phyloP scores from a whole-genome alignment of 1,140 invertebrate genomes.

The Aphelinus atriplicis region DNA sequence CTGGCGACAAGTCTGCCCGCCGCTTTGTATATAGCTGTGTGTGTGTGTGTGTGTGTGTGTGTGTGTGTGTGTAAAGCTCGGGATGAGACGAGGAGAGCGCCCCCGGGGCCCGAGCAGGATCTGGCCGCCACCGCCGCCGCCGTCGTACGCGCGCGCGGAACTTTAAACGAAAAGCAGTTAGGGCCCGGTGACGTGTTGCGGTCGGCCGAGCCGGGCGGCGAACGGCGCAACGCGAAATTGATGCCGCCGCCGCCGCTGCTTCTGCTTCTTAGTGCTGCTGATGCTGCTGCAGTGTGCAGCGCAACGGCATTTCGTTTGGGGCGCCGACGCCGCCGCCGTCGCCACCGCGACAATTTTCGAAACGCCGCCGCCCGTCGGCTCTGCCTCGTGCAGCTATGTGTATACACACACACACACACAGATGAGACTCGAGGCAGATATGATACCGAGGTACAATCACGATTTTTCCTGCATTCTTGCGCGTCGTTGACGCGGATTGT shows the following conservation, averaged over 20 bases:
- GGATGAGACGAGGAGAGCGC: slow-evolving; percentile 32
- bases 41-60: too few relatives aligned
- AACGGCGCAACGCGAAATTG: slow-evolving; percentile 51
- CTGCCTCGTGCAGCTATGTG: background rate
- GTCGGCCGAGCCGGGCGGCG: slow-evolving; percentile 42
- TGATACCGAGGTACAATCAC: slow-evolving; percentile 17
- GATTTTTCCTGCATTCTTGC: slow-evolving; percentile 28
- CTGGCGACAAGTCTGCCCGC: slow-evolving; percentile 39
- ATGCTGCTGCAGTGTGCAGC: background rate
- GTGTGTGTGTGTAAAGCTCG: too few relatives aligned
- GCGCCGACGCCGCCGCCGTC: background rate
- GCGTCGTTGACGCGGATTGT: background rate
- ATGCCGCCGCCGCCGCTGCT: slow-evolving; percentile 1
- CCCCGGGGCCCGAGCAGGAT: slow-evolving; percentile 5
- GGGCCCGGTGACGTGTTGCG: slow-evolving; percentile 50
- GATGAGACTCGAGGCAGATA: background rate
- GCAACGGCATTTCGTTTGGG: slow-evolving; percentile 28
- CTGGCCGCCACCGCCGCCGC: too few relatives aligned
- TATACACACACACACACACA: background rate
- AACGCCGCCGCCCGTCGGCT: slow-evolving; percentile 6
- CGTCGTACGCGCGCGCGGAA: background rate
- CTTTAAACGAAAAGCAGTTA: slow-evolving; percentile 41
- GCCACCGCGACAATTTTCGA: background rate
- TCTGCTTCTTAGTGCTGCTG: too few relatives aligned
- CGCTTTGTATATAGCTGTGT: too few relatives aligned